Evolutionary conservation across 1,140 invertebrate species (phyloP).

Genomic region (Octopus bimaculoides): DNA sequence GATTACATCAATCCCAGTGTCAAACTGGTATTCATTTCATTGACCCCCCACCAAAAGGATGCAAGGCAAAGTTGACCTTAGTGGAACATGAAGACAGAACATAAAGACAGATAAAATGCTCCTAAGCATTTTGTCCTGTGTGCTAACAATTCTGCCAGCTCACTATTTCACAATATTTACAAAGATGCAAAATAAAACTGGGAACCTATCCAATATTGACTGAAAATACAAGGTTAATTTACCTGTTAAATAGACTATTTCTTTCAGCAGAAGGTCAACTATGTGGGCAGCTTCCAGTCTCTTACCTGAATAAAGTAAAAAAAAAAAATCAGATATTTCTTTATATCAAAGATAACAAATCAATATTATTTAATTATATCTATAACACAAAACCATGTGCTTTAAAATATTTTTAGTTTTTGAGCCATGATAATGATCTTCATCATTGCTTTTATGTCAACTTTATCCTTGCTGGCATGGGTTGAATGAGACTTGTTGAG

Average conservation of each 20-base stretch:
- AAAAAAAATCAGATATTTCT: not conserved
- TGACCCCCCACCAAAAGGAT: not conserved
- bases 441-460: too few relatives aligned
- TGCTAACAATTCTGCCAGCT: not conserved
- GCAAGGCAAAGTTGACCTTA: not conserved
- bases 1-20: not conserved
- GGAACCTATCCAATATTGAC: too few relatives aligned
- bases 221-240: constrained; percentile 4
- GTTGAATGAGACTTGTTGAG: too few relatives aligned
- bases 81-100: not conserved
- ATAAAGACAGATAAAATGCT: constrained; percentile 11
- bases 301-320: constrained; percentile 59
- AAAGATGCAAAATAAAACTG: not conserved
- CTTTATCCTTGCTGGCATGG: too few relatives aligned
- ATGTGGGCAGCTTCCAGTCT: constrained; percentile 50
- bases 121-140: not conserved
- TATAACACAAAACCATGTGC: not conserved
- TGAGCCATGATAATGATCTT: not conserved
- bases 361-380: not conserved
- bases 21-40: not conserved
- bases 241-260: constrained; percentile 45
- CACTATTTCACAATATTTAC: not conserved
- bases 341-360: not conserved
- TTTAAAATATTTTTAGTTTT: not conserved
- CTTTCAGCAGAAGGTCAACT: constrained; percentile 37